These are phyloP conservation scores for Gonatopus flavifemur DNA, from an alignment of 1,140 invertebrate genomes.

Conservation along the genomic window DNA sequence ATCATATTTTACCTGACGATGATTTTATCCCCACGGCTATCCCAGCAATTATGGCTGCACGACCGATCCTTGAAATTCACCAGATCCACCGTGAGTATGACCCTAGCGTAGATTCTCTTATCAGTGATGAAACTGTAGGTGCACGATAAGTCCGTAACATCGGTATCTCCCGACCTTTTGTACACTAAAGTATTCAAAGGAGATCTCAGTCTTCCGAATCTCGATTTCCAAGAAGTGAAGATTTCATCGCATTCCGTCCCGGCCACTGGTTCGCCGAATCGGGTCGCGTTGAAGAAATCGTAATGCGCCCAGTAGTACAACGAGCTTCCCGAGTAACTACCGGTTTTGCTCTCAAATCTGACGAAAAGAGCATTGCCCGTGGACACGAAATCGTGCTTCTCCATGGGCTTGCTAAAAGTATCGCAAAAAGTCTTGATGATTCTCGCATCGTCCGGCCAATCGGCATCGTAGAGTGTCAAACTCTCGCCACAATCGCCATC, in stretches of 20 bases:
- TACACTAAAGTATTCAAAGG: conserved; percentile 84
- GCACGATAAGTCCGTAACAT: conserved; percentile 72
- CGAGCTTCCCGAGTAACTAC: conserved; percentile 84
- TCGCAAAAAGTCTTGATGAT: conserved; percentile 93
- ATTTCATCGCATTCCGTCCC: conserved; percentile 83
- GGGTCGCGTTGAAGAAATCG: conserved; percentile 88
- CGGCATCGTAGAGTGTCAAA: conserved; percentile 82
- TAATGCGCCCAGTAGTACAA: conserved; percentile 91
- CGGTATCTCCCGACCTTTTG: conserved; percentile 67
- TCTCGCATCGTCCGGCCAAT: conserved; percentile 79
- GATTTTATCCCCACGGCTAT: conserved; percentile 72
- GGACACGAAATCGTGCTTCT: conserved; percentile 88
- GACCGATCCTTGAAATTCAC: conserved; percentile 77
- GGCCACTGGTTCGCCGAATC: conserved; percentile 75
- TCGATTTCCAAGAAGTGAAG: conserved; percentile 76
- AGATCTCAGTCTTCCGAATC: conserved; percentile 71
- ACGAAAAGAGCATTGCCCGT: conserved; percentile 83
- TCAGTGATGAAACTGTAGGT: conserved; percentile 82
- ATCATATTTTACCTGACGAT: too few species aligned
- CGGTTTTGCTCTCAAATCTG: conserved; percentile 85
- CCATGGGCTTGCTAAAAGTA: conserved; percentile 87
- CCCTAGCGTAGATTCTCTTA: conserved; percentile 74
- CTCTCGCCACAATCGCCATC: conserved; percentile 88
- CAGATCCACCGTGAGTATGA: conserved; percentile 72
- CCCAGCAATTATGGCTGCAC: conserved; percentile 80